phyloP scores from a whole-genome alignment of 2,113 vertebrate species.

The Thymallus thymallus region DNA sequence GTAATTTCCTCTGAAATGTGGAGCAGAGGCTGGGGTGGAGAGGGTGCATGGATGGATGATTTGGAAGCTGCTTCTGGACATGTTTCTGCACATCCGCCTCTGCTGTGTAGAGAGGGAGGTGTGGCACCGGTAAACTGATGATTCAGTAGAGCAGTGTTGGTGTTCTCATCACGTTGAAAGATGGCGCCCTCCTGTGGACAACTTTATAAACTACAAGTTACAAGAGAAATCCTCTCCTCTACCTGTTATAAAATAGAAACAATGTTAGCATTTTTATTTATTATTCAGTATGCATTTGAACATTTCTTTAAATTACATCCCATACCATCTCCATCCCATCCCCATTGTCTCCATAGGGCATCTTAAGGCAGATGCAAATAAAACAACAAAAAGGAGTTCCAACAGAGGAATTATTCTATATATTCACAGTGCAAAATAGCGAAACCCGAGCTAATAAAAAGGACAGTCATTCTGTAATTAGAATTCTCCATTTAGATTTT shows the following conservation, averaged over 20 bases:
- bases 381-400: constrained; percentile 40
- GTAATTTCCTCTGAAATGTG: not conserved
- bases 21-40: not conserved
- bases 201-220: no score
- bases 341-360: not conserved
- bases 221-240: no score
- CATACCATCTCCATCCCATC: not conserved
- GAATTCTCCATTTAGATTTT: constrained; percentile 5
- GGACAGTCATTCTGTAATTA: constrained; percentile 4
- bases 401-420: constrained; percentile 45
- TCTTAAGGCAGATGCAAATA: constrained; percentile 10
- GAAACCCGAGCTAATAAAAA: constrained; percentile 58
- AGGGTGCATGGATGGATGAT: not conserved
- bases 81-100: not conserved
- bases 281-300: constrained; percentile 15
- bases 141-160: no score
- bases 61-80: not conserved
- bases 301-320: constrained; percentile 17
- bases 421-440: constrained; percentile 64
- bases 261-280: constrained; percentile 1
- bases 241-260: not conserved
- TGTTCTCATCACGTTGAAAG: no score
- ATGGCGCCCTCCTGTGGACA: no score
- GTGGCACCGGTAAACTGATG: no score
- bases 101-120: no score